These are phyloP conservation scores for Enteromius viviparus DNA, from an alignment of 2,797 vertebrate species.

Conservation along the genomic window DNA sequence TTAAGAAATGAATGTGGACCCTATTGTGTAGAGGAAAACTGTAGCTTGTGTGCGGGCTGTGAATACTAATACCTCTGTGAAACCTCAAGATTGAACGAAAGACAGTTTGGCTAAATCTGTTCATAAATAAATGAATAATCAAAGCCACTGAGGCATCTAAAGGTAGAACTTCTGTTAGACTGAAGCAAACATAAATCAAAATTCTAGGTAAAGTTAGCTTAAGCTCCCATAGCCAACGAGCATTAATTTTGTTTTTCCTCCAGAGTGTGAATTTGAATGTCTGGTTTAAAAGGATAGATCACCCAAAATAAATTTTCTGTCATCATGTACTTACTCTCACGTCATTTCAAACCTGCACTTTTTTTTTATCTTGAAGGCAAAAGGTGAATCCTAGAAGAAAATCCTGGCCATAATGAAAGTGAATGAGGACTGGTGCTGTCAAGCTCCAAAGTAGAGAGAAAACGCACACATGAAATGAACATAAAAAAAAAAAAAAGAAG, in stretches of 20 bases:
- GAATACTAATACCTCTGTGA: constrained; percentile 1
- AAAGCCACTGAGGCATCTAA: constrained; percentile 30
- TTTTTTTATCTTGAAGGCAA: background rate
- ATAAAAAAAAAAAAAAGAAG: background rate
- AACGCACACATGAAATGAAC: too few species aligned
- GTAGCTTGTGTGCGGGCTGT: background rate
- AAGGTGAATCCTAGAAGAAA: background rate
- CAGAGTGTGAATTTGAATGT: constrained; percentile 12
- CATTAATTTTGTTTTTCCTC: background rate
- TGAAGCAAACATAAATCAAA: constrained; percentile 28
- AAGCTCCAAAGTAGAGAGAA: background rate
- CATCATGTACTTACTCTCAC: background rate
- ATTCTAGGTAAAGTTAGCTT: constrained; percentile 25
- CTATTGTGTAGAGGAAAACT: background rate
- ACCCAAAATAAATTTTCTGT: background rate
- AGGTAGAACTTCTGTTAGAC: constrained; percentile 21
- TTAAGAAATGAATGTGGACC: constrained; percentile 20
- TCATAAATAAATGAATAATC: constrained; percentile 22
- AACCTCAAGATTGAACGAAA: constrained; percentile 17
- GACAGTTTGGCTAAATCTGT: constrained; percentile 24
- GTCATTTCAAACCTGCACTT: background rate
- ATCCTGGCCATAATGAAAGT: background rate
- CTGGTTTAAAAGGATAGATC: constrained; percentile 1
- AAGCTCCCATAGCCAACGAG: background rate
- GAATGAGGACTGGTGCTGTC: background rate